Percentiles rank a stretch among this genome's conserved stretches.
phyloP scores from a whole-genome alignment of 2,888 invertebrate genomes.

The Oxycera nigricornis region DNA sequence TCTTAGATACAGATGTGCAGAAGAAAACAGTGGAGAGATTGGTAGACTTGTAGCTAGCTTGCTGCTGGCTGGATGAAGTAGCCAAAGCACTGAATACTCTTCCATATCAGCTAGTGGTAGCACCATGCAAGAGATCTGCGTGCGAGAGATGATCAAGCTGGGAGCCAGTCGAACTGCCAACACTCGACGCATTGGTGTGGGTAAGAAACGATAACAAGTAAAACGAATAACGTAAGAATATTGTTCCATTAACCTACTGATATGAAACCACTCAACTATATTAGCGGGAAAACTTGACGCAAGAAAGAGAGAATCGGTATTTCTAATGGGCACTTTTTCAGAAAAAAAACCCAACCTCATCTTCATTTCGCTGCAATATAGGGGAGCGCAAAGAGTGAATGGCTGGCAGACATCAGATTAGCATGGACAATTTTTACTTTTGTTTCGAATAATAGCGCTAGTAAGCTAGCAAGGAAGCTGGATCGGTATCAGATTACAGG shows the following conservation, averaged over 20 bases:
- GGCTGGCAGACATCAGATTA: not conserved
- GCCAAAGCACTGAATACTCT: slow-evolving; percentile 1
- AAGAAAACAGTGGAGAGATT: slow-evolving; percentile 17
- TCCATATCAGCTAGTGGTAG: not conserved
- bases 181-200: not conserved
- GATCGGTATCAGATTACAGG: slow-evolving; percentile 16
- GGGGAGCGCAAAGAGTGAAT: slow-evolving; percentile 17
- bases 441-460: slow-evolving; percentile 16
- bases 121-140: too few relatives aligned
- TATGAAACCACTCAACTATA: slow-evolving; percentile 55
- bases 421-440: slow-evolving; percentile 26
- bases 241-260: slow-evolving; percentile 63
- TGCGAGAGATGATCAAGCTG: too few relatives aligned
- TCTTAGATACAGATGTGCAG: not conserved
- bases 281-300: slow-evolving; percentile 41
- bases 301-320: slow-evolving; percentile 26
- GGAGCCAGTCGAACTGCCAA: not conserved
- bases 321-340: slow-evolving; percentile 18
- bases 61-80: slow-evolving; percentile 3
- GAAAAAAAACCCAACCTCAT: not conserved
- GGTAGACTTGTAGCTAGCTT: not conserved
- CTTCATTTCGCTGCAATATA: not conserved
- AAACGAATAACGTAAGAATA: slow-evolving; percentile 47
- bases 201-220: not conserved
- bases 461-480: too few relatives aligned